Percentiles rank a stretch among this genome's conserved stretches.
Conservation (phyloP, 2,797 vertebrate genomes). For the Sciaenops ocellatus region DNA sequence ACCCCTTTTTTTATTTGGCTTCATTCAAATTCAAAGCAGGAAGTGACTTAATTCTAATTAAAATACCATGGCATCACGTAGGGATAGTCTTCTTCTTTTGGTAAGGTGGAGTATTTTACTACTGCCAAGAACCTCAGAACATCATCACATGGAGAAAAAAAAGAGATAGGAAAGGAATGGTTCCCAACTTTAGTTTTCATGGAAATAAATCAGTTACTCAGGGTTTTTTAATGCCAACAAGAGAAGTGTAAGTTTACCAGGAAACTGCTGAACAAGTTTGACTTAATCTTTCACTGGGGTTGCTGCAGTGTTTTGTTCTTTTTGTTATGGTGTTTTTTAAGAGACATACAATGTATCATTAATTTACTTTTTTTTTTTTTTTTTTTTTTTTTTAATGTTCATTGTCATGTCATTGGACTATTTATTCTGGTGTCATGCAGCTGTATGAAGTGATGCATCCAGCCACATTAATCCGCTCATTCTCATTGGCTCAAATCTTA, state of each 20-base stretch:
- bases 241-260: slow-evolving; percentile 73
- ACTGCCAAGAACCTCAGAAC: slow-evolving; percentile 65
- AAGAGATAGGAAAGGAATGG: slow-evolving; percentile 46
- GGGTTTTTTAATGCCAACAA: slow-evolving; percentile 87
- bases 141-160: slow-evolving; percentile 26
- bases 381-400: slow-evolving; percentile 67
- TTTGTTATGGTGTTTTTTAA: slow-evolving; percentile 67
- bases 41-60: slow-evolving; percentile 59
- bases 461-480: slow-evolving; percentile 41
- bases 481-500: slow-evolving; percentile 48
- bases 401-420: slow-evolving; percentile 76
- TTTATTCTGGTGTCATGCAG: slow-evolving; percentile 79
- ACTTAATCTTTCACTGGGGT: slow-evolving; percentile 76
- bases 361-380: slow-evolving; percentile 50
- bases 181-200: slow-evolving; percentile 68
- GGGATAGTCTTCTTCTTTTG: slow-evolving; percentile 45
- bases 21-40: slow-evolving; percentile 60
- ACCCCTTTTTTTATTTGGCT: slow-evolving; percentile 62
- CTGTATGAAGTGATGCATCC: slow-evolving; percentile 68
- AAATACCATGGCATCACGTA: slow-evolving; percentile 46
- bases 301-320: slow-evolving; percentile 62
- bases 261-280: slow-evolving; percentile 79
- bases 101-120: slow-evolving; percentile 54
- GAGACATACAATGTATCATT: slow-evolving; percentile 63
- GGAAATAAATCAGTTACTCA: slow-evolving; percentile 85